Evolutionary conservation across 2,113 vertebrate genomes (phyloP), one percentile per base, ranked within the genome.

Genomic region (Vidua chalybeata): DNA sequence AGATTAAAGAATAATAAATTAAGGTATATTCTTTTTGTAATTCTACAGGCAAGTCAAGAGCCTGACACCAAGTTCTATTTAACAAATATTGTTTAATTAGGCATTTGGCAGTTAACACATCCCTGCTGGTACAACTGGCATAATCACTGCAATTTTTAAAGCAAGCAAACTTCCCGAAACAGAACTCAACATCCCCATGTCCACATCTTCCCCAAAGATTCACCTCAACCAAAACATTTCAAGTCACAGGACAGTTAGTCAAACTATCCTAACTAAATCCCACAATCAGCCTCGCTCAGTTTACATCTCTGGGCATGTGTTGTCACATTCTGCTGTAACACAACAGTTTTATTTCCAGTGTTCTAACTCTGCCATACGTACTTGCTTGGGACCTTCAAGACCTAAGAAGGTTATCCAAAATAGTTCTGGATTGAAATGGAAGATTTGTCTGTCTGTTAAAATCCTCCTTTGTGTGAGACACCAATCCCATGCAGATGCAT

Each of bases 251-350:
- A 80, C 59, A 84, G 71, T 24, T 27, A 68, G 17, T 55, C 66
- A 55, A 75, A 72, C n/a, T 72, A 43, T 49, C 69, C 73, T 52
- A 73, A 46, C 37, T 31, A 15, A 49, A 85, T 20, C 49, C n/a
- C 55, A 80, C 72, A 41, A 52, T 10, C 24, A 28, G 22, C 35
- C 48, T 75, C 0, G 0, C n/a, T 73, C 27, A 3, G 28, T 56
- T 59, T 51, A 62, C 33, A 33, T 33, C 55, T 88, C 62, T 59
- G 15, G 31, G 37, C 3, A 10, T 2, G 37, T 54, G 67, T 37
- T 83, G 35, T 10, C 72, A 71, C 1, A 8, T 68, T 82, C 49
- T 88, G 51, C 63, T 52, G 1, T 33, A 82, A 76, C 0, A 6
- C 8, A 68, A 46, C 15, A 24, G 49, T 63, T 87, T 80, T 37